Conservation (phyloP, 2,888 invertebrate genomes). For the Mellilla xanthometata region DNA sequence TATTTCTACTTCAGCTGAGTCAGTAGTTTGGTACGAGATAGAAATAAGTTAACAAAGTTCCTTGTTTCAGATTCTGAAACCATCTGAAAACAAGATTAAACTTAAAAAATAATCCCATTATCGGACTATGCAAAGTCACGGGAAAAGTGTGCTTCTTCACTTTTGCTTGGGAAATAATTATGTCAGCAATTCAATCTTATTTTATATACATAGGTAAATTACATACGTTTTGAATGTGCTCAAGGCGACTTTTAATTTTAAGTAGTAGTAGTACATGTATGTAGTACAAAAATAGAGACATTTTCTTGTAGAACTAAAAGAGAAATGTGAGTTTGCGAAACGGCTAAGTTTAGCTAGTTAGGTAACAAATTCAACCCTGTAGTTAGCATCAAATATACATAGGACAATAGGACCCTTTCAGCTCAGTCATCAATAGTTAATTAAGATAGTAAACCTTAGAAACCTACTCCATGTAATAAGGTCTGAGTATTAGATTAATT, state of each 20-base stretch:
- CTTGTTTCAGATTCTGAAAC: conserved; percentile 93
- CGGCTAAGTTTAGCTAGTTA: too few species aligned
- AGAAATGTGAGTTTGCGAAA: too few species aligned
- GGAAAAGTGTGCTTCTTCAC: not conserved
- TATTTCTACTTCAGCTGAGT: not conserved
- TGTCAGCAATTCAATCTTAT: not conserved
- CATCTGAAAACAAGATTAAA: conserved; percentile 99
- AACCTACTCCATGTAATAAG: too few species aligned
- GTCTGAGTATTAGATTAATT: too few species aligned
- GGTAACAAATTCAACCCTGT: too few species aligned
- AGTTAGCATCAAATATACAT: too few species aligned
- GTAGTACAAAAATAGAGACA: too few species aligned
- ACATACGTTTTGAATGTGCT: not conserved
- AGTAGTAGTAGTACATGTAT: too few species aligned
- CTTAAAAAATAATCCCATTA: conserved; percentile 84
- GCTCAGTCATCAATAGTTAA: too few species aligned
- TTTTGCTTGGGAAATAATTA: not conserved
- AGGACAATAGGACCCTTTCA: too few species aligned
- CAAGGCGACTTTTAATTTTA: not conserved
- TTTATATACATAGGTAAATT: not conserved
- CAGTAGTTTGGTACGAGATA: not conserved
- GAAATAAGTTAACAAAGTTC: conserved; percentile 7
- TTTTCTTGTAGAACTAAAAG: too few species aligned
- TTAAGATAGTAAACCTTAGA: too few species aligned
- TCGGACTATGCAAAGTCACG: not conserved